Evolutionary conservation across 2,888 invertebrate genomes (phyloP), one percentile per base, ranked within the genome.

Genomic region (Leptopilina syphax): DNA sequence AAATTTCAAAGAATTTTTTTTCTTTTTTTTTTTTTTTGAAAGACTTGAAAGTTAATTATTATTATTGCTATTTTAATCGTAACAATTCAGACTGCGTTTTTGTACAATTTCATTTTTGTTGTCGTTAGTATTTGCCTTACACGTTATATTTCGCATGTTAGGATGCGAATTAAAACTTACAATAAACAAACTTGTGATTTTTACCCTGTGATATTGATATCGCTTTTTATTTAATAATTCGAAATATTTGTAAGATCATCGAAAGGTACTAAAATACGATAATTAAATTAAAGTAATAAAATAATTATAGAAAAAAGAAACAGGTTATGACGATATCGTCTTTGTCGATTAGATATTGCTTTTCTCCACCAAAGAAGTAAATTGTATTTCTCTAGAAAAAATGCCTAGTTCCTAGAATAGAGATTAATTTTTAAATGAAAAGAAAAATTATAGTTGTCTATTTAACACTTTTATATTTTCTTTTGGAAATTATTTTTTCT

Each of bases 151-250:
- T 65, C 65, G 41, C 65, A 24, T 9, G 34, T n/a, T 63, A 63
- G 34, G n/a, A n/a, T n/a, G 34, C 57, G 57, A 34, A 57, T 57
- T 41, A 41, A 54, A 73, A 73, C 57, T 54, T 73, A 73, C 57
- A 60, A 57, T 34, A 57, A 34, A 57, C 3, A 34, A 34, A 73
- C 18, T 73, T 57, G 73, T 57, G 73, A 73, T 73, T 73, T 73
- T 73, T 73, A 73, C 57, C 73, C 57, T 73, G 73, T 73, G 73
- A 73, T 73, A 73, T 34, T 27, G 57, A 73, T 57, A 73, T 73
- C 34, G 54, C 41, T 57, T n/a, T 50, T 57, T n/a, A 73, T 57
- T 73, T 73, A 73, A 57, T 34, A 34, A 57, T 73, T 73, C 41
- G 10, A 73, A 50, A 27, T 57, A 57, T 41, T 57, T 73, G 57